A percentile compares a stretch with the other conserved stretches of the same genome.
phyloP scores from a whole-genome alignment of 2,113 vertebrate species.

The Camarhynchus parvulus region DNA sequence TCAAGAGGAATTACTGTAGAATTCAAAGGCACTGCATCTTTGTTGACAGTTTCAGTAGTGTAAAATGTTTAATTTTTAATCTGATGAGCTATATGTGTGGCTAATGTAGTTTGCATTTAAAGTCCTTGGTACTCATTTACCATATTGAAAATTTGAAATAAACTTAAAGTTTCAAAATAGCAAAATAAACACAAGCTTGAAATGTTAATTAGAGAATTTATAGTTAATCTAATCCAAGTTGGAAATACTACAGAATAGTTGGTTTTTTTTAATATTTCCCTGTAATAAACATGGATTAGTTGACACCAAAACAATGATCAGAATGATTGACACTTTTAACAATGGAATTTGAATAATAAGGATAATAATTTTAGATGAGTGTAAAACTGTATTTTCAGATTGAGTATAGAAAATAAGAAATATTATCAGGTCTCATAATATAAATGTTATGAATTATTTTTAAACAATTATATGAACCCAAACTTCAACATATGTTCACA shows the following conservation, averaged over 20 bases:
- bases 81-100: conserved; percentile 14
- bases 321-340: not conserved
- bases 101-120: not conserved
- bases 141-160: not conserved
- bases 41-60: conserved; percentile 29
- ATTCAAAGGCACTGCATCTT: conserved; percentile 41
- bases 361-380: not conserved
- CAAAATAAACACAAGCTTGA: not conserved
- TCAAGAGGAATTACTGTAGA: conserved; percentile 50
- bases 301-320: not conserved
- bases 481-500: not conserved
- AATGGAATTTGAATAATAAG: not conserved
- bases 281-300: not conserved
- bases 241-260: not conserved
- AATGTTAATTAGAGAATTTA: not conserved
- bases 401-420: not conserved
- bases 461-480: not conserved
- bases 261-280: not conserved
- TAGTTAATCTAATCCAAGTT: not conserved
- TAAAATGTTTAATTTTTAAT: conserved; percentile 59
- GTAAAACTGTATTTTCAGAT: not conserved
- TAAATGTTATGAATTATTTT: not conserved
- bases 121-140: not conserved
- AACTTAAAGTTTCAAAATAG: not conserved
- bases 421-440: not conserved